Evolutionary conservation across 2,113 vertebrate genomes (phyloP).

Genomic region (Leucopsar rothschildi): DNA sequence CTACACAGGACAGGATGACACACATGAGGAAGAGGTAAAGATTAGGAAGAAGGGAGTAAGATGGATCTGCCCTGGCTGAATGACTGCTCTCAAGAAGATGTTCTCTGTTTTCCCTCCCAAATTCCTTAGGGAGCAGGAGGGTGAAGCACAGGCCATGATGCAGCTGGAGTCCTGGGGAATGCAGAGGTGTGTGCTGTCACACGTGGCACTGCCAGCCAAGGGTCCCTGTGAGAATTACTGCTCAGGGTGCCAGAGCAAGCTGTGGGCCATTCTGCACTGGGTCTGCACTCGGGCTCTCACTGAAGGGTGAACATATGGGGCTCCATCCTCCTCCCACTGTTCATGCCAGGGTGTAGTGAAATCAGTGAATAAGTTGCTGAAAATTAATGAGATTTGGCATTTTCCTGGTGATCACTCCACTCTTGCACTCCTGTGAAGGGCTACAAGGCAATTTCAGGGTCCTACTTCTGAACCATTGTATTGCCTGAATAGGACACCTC

Average conservation of each 20-base stretch:
- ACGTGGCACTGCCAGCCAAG: not conserved
- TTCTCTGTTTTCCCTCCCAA: not conserved
- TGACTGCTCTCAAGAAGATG: not conserved
- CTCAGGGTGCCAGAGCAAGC: not conserved
- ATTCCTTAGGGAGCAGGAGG: not conserved
- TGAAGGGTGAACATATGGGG: fast-evolving
- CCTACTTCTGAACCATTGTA: not conserved
- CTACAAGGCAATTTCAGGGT: not conserved
- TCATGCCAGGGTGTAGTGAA: not conserved
- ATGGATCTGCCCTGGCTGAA: not conserved
- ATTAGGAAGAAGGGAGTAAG: not conserved
- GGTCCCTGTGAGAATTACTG: not conserved
- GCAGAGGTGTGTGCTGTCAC: not conserved
- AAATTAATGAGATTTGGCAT: not conserved
- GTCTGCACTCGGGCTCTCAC: not conserved
- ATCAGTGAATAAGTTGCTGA: not conserved
- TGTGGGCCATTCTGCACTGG: fast-evolving
- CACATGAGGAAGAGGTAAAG: not conserved
- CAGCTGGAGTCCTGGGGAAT: not conserved
- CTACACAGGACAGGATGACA: not conserved
- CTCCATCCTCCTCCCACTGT: not conserved
- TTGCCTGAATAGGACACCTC: not conserved
- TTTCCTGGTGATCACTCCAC: not conserved
- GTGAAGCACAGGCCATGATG: not conserved
- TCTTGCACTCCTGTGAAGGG: not conserved